Evolutionary conservation across 2,888 invertebrate species (phyloP), one percentile per base, ranked within the genome.

Genomic region (Noctua janthina): DNA sequence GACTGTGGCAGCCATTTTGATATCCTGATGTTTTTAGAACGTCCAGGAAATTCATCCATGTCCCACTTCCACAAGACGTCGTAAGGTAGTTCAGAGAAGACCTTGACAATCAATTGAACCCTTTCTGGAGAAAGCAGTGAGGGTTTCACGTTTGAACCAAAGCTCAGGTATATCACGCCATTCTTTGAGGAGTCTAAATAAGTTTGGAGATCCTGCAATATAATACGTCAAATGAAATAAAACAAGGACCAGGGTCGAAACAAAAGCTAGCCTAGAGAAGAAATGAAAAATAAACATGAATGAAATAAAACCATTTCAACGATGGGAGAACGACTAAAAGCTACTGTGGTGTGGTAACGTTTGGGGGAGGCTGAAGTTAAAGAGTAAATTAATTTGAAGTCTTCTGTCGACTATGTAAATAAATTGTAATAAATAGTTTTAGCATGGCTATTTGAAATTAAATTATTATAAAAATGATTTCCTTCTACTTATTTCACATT

Each of bases 111-210:
- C 0, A 88, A 84, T 64, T 92, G 85, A 5, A 94, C 83, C 75
- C 85, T 93, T 66, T 94, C 91, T 35, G 90, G 84, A 3, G 95
- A 92, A 59, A 97, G 85, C 0, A 90, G 46, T 0, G 93, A 91
- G 2, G 94, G 92, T 56, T 91, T 89, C 0, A 95, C 92, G 62
- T 95, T 95, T 13, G 96, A 94, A 0, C 97, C 97, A 81, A 96
- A 93, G 86, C 96, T 97, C 49, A 97, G 91, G 85, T 95, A 96
- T 23, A 97, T 93, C 0, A 96, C 95, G 0, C 96, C 97, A 49
- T 94, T 2, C 29, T 29, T 29, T 29, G 96, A 95, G 3, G 91
- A 91, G 82, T 96, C 94, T 11, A 96, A 80, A 81, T 92, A 95
- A 1, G 87, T 78, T 88, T 95, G 91, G 0, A 96, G 84, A 35